A percentile compares a stretch with the other conserved stretches of the same genome.
Conservation (phyloP, 1,140 invertebrate species). For the Portunus trituberculatus region DNA sequence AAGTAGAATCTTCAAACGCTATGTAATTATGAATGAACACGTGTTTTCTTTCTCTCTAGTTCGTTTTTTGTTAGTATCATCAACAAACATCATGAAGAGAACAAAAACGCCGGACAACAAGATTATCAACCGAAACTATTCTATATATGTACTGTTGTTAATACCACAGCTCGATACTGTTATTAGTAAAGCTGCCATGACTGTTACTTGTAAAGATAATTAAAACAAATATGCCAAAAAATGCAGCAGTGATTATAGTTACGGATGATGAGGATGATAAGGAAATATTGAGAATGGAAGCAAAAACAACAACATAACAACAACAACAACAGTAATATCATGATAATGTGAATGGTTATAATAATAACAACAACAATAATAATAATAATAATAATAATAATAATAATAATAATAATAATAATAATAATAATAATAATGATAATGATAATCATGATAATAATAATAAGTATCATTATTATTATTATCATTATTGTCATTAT, state of each 20-base stretch:
- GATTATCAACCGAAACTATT: too few species aligned
- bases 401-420: conserved; percentile 7
- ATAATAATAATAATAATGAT: background rate
- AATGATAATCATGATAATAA: background rate
- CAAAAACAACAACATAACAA: too few species aligned
- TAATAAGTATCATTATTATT: too few species aligned
- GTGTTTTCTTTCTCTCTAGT: too few species aligned
- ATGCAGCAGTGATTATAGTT: background rate
- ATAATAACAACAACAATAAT: conserved; percentile 33
- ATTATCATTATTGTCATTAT: too few species aligned
- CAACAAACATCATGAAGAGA: too few species aligned
- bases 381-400: conserved; percentile 33
- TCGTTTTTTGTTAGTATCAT: too few species aligned
- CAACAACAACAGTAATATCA: background rate
- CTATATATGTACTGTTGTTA: background rate
- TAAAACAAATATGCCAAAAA: background rate
- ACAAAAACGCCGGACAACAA: too few species aligned
- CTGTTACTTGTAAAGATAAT: background rate
- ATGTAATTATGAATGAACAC: too few species aligned
- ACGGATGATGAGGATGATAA: background rate
- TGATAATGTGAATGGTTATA: background rate
- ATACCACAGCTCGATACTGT: background rate
- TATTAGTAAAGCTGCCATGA: background rate
- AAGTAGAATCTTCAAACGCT: too few species aligned
- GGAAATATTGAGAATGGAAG: too few species aligned